phyloP scores from a whole-genome alignment of 2,888 invertebrate species.

The Drosophila lutescens region DNA sequence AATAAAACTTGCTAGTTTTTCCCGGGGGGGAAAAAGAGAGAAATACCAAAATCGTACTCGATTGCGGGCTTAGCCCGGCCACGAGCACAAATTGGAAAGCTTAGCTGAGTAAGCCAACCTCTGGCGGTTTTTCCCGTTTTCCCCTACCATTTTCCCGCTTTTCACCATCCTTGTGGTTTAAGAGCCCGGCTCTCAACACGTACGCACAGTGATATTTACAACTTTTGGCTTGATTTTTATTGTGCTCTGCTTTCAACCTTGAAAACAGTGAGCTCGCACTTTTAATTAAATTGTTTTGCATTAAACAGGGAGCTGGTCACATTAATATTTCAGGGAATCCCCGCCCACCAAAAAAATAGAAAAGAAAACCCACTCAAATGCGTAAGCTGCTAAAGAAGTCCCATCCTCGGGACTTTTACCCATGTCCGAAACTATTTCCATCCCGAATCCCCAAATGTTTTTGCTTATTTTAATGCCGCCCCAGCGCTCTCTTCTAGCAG shows the following conservation, averaged over 20 bases:
- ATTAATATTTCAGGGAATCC: conserved; percentile 55
- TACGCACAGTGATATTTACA: conserved; percentile 48
- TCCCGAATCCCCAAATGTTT: conserved; percentile 28
- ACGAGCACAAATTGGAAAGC: conserved; percentile 26
- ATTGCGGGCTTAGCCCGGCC: neutral
- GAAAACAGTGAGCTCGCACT: neutral
- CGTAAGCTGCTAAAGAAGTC: conserved; percentile 44
- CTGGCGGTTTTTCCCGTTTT: neutral
- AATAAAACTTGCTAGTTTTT: neutral
- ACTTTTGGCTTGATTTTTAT: conserved; percentile 43
- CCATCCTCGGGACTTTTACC: conserved; percentile 14
- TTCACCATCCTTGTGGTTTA: neutral
- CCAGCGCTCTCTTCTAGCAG: neutral
- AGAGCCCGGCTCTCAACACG: conserved; percentile 26
- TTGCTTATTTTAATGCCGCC: conserved; percentile 41
- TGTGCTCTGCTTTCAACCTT: conserved; percentile 33
- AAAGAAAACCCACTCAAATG: conserved; percentile 20
- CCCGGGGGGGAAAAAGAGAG: neutral
- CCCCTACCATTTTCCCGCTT: no score
- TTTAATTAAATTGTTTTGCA: conserved; percentile 44
- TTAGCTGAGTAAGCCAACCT: conserved; percentile 23
- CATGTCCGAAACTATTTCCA: conserved; percentile 46
- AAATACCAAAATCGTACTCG: conserved; percentile 6
- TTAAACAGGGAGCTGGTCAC: conserved; percentile 6
- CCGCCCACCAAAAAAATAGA: no score